Evolutionary conservation across 2,888 invertebrate species (phyloP).

Genomic region (Dynastes maya): DNA sequence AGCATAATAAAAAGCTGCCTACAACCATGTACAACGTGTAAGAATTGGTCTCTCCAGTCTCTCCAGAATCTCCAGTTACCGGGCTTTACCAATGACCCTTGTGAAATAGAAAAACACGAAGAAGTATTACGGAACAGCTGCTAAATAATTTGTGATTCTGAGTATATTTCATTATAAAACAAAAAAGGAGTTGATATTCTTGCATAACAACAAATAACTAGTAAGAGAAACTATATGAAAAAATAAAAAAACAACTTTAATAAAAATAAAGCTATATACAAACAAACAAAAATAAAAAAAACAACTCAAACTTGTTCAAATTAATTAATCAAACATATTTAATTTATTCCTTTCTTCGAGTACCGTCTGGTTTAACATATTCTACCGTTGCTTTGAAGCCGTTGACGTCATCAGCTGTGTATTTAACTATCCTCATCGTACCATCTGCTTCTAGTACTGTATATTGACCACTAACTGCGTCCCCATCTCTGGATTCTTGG

Average conservation of each 20-base stretch:
- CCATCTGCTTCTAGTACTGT: slow-evolving; percentile 84
- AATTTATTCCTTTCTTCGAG: slow-evolving; percentile 32
- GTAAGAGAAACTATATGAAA: not conserved
- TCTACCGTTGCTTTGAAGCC: slow-evolving; percentile 79
- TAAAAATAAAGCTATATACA: slow-evolving; percentile 20
- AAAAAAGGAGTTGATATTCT: too few relatives aligned
- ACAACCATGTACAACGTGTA: too few relatives aligned
- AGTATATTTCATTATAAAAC: too few relatives aligned
- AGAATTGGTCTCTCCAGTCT: too few relatives aligned
- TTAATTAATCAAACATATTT: not conserved
- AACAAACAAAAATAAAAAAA: slow-evolving; percentile 17
- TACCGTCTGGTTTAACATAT: slow-evolving; percentile 57
- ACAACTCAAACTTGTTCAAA: not conserved
- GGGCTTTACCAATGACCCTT: too few relatives aligned
- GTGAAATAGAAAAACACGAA: too few relatives aligned
- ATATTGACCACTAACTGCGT: slow-evolving; percentile 82
- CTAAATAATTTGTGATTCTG: too few relatives aligned
- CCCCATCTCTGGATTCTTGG: slow-evolving; percentile 81
- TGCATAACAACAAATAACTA: too few relatives aligned
- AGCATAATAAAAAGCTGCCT: too few relatives aligned
- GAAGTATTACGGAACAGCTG: too few relatives aligned
- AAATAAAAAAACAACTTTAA: slow-evolving; percentile 13
- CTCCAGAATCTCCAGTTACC: too few relatives aligned
- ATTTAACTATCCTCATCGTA: slow-evolving; percentile 80
- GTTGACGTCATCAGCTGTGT: slow-evolving; percentile 81